Base-by-base conservation (phyloP, 2,113 vertebrate species). In the Alethe diademata region DNA sequence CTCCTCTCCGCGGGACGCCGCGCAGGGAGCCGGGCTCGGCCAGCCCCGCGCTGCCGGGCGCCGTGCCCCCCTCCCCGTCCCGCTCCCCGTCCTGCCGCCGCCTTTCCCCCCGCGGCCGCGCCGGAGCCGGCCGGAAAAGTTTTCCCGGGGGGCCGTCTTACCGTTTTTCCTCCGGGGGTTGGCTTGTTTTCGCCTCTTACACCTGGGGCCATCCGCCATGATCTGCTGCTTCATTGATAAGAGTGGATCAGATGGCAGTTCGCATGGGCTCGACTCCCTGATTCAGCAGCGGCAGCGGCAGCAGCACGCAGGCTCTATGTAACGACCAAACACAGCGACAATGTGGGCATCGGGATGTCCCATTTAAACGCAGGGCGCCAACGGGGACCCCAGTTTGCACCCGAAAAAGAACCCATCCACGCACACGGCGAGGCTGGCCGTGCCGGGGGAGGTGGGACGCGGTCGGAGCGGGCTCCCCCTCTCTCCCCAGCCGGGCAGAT, bases 191-290 rank as follows among this genome's bases (percentile, higher is more conserved):
- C 99, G 98, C 98, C 99, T 98, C 99, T 99, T 99, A 98, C 99
- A 99, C 99, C 99, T 98, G 98, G 99, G 99, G 98, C 99, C 99
- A 99, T 99, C 99, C 99, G 99, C 99, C 99, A 99, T 99, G 98
- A 99, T 99, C 98, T 99, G 98, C 98, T 99, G 99, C 99, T 98
- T 99, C 99, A 99, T 99, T 98, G 99, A 99, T 99, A 99, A 99
- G 98, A 98, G 98, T 98, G 98, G 99, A 98, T 99, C 99, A 99
- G 99, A 99, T 98, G 98, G 99, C 98, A 99, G 98, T 97, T 99
- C 98, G 98, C 99, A 99, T 99, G 99, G 99, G 97, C 98, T 98
- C 99, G 98, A 97, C 98, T 98, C 98, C 98, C 98, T 98, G 98
- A 97, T 97, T 96, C 98, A 98, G 98, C 98, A 5, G 81, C 80